phyloP scores from a whole-genome alignment of 30 jellyfish, hydroid and myxozoan species.

The Cassiopea andromeda region DNA sequence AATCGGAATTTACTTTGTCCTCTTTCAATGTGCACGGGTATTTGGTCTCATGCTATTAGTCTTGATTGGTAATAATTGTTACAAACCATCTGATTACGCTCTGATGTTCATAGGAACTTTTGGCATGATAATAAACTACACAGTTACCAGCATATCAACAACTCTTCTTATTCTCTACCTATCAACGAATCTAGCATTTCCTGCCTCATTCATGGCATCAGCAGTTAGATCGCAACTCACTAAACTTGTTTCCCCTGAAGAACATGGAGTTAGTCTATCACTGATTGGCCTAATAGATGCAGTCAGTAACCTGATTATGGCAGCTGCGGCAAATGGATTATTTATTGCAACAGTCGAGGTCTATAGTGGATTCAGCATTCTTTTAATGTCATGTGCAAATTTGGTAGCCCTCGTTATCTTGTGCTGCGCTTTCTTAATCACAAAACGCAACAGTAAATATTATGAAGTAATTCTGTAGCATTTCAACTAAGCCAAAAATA shows the following conservation, averaged over 20 bases:
- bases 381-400: not conserved
- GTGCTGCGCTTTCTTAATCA: not conserved
- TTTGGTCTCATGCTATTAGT: slow-evolving; percentile 35
- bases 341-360: not conserved
- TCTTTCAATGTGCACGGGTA: slow-evolving; percentile 39
- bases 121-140: not conserved
- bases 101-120: not conserved
- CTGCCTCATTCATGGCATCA: not conserved
- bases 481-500: no score
- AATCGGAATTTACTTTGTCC: slow-evolving; percentile 25
- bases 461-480: no score
- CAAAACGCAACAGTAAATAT: not conserved
- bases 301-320: not conserved
- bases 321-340: not conserved
- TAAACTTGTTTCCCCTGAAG: not conserved
- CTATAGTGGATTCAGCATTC: not conserved
- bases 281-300: not conserved
- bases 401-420: not conserved
- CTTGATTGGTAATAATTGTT: not conserved
- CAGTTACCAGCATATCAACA: not conserved
- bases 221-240: not conserved
- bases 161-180: not conserved
- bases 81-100: slow-evolving; percentile 28
- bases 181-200: not conserved
- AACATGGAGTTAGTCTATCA: not conserved